Base-by-base conservation (phyloP, 2,797 vertebrate species). In the Phrynocephalus forsythii region DNA sequence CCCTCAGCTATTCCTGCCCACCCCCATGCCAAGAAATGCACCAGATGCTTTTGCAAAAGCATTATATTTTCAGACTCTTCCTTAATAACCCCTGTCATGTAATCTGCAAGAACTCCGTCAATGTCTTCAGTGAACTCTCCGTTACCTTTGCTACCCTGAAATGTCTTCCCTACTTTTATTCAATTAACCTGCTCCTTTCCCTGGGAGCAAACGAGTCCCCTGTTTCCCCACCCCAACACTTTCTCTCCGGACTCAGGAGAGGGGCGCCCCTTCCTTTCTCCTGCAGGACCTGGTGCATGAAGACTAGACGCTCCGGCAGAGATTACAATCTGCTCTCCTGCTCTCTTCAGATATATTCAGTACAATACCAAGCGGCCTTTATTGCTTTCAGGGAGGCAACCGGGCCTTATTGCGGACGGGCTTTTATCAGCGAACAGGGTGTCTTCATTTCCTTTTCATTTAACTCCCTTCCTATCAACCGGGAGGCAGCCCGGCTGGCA, bases 361-460 rank as follows among this genome's bases (percentile, higher is more conserved):
- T 92, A 94, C 91, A 95, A 94, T 94, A 88, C 93, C 93, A 93
- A 84, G 38, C 92, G 89, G 79, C 88, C 87, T 86, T 96, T 95
- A 95, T 96, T 96, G 93, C 95, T 94, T 95, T 96, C 63, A 92
- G 92, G 92, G 81, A 93, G 91, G 92, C 90, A 60, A 69, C 48
- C 6, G 91, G 92, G 89, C 48, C 92, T 92, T 94, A 93, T 92
- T 94, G 92, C 89, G 90, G 92, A 87, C 82, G 91, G 83, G 91
- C 82, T 90, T 95, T 96, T 95, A 96, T 96, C 95, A 94, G 94
- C 73, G 76, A 72, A 91, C 72, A 89, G 92, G 90, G 93, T 93
- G 93, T 95, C 94, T 96, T 96, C 95, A 96, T 96, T 96, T 96
- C 95, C 95, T 95, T 71, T 94, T 89, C 89, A 93, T 95, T 95